Base-by-base conservation (phyloP, 2,888 invertebrate species). In the Clepsis dumicolana region DNA sequence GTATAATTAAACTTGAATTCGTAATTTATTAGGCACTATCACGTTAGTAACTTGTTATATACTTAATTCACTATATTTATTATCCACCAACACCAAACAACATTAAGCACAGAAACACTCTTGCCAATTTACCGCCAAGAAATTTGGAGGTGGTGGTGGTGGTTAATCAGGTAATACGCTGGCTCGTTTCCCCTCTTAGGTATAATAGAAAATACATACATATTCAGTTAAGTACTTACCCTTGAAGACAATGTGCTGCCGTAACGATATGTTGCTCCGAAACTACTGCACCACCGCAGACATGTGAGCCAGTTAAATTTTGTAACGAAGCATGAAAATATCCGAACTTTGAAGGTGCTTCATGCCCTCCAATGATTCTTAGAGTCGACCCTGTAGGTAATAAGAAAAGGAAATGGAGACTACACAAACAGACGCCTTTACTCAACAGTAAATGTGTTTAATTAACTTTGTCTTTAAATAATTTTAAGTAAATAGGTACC, bases 281-380 rank as follows among this genome's bases (percentile, higher is more conserved):
- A 52, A 93, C 77, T 8, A 92, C 81, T 32, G 87, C 88, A 14
- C 91, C 89, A 16, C 93, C 93, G 78, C 93, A 93, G 1, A 93
- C 90, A 74, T 93, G 93, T 70, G 86, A 70, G 0, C 88, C 87
- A 1, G 83, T 81, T 57, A 87, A 64, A 72, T 91, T 92, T 77
- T 93, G 93, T 29, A 93, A 78, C 0, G 93, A 93, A 0, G 84
- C 91, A 67, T 92, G 90, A 73, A 87, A 90, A 64, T 75, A 79
- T 2, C 89, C 91, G 69, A 79, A 88, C 38, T 80, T 72, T 10
- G 72, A 48, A 10, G 88, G 87, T 4, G 88, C 88, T 70, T 80
- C 80, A n/a, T 71, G 61, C 16, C 93, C 93, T 21, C 93, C 93
- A 16, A 92, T 75, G 56, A 93, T 77, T 65, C 85, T 81, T n/a